Base-by-base conservation (phyloP, 2,888 invertebrate genomes). In the Clepsis dumicolana region DNA sequence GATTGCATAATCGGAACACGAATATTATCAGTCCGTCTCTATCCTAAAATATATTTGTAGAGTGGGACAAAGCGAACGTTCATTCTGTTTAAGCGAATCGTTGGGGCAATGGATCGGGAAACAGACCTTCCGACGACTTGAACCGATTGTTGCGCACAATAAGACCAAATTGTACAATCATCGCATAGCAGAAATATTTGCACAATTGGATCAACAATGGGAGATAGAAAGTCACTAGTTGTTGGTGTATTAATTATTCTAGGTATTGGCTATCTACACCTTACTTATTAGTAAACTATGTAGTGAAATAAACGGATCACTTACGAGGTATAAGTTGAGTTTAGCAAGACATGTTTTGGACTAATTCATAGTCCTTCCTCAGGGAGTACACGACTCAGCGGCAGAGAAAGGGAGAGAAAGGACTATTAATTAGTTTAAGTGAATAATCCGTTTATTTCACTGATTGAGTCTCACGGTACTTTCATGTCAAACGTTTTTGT, bases 131-230 rank as follows among this genome's bases (percentile, higher is more conserved):
- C 73, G 74, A 74, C 73, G 69, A 73, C 76, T 77, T 75, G 78
- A 77, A 80, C 77, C 77, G 77, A 87, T 86, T 85, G 84, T 85
- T 83, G 83, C 75, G 77, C 77, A 85, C 85, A 85, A 85, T 86
- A 79, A 81, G 79, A 80, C 77, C 80, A 81, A 86, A 83, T 85
- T 81, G 80, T 79, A 80, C 80, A 78, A 77, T 79, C 75, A 77
- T 77, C 74, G 75, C 79, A 80, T 80, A 79, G 73, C 77, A 75
- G 78, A 82, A 78, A 77, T 72, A 70, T 68, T 84, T 83, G 78
- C 80, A 75, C 81, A 80, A 83, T 83, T 81, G 80, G 82, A 85
- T 82, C 79, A 70, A 73, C 72, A 75, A 71, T 72, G 70, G 71
- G 70, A 72, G 70, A 62, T 68, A 69, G 70, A 74, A n/a, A 53